Evolutionary conservation across 1,140 invertebrate species (phyloP).

Genomic region (Drosophila truncata): DNA sequence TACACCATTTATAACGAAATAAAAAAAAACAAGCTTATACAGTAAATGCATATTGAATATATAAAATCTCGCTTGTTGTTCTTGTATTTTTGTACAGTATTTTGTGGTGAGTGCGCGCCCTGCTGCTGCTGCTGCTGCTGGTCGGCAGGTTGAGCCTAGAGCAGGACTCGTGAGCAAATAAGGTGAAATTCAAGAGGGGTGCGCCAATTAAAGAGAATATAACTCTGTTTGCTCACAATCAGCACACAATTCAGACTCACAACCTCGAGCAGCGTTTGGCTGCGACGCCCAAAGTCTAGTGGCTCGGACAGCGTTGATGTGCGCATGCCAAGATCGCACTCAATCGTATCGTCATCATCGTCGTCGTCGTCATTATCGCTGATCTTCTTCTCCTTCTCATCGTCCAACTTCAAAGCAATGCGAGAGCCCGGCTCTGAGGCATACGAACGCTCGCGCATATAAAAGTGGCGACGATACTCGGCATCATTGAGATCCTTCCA

Average conservation of each 20-base stretch:
- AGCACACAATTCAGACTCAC: constrained; percentile 73
- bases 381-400: constrained; percentile 58
- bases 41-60: constrained; percentile 51
- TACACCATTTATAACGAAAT: constrained; percentile 50
- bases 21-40: constrained; percentile 55
- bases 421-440: constrained; percentile 82
- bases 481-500: constrained; percentile 83
- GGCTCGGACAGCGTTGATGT: constrained; percentile 85
- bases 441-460: constrained; percentile 82
- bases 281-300: constrained; percentile 84
- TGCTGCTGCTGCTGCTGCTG: constrained; percentile 56
- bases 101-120: constrained; percentile 57
- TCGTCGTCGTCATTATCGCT: constrained; percentile 31
- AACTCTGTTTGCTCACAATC: constrained; percentile 33
- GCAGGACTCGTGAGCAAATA: constrained; percentile 52
- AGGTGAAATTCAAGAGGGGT: constrained; percentile 48
- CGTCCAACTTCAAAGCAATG: constrained; percentile 70
- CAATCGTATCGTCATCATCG: constrained; percentile 72
- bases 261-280: constrained; percentile 73
- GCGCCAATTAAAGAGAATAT: constrained; percentile 69
- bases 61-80: constrained; percentile 12
- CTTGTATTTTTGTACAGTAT: constrained; percentile 25
- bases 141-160: constrained; percentile 52
- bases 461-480: constrained; percentile 81
- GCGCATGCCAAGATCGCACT: constrained; percentile 67